Evolutionary conservation across 2,888 invertebrate genomes (phyloP).

Genomic region (Agrochola lota): DNA sequence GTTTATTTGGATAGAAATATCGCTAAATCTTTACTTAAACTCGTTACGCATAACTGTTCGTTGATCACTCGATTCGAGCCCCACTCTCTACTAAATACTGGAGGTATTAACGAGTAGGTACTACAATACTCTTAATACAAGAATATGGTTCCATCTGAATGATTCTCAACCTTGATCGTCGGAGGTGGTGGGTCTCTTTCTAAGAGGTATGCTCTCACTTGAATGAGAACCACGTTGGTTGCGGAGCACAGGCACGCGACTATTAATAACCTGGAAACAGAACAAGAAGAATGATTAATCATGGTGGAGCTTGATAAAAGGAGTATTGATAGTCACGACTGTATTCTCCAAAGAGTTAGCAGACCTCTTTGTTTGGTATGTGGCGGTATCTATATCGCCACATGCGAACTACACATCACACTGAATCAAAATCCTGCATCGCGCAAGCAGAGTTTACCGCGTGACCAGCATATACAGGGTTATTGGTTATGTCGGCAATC

Average conservation of each 20-base stretch:
- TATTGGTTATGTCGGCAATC: too few species aligned
- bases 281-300: conserved; percentile 41
- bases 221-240: conserved; percentile 77
- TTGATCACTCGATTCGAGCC: conserved; percentile 5
- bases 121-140: conserved; percentile 77
- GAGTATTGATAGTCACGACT: background rate
- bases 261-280: conserved; percentile 82
- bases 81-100: background rate
- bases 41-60: background rate
- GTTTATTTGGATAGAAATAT: background rate
- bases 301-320: background rate
- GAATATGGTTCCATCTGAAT: conserved; percentile 87
- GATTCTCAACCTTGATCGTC: conserved; percentile 86
- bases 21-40: background rate
- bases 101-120: background rate
- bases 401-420: too few species aligned
- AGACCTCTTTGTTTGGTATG: background rate
- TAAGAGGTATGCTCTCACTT: conserved; percentile 78
- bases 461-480: too few species aligned
- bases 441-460: too few species aligned
- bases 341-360: background rate
- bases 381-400: too few species aligned
- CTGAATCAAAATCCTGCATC: too few species aligned
- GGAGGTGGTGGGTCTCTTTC: conserved; percentile 86
- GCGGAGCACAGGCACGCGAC: conserved; percentile 78